Evolutionary conservation across 2,113 vertebrate genomes (phyloP), one percentile per base, ranked within the genome.

Genomic region (Lasiurus borealis): DNA sequence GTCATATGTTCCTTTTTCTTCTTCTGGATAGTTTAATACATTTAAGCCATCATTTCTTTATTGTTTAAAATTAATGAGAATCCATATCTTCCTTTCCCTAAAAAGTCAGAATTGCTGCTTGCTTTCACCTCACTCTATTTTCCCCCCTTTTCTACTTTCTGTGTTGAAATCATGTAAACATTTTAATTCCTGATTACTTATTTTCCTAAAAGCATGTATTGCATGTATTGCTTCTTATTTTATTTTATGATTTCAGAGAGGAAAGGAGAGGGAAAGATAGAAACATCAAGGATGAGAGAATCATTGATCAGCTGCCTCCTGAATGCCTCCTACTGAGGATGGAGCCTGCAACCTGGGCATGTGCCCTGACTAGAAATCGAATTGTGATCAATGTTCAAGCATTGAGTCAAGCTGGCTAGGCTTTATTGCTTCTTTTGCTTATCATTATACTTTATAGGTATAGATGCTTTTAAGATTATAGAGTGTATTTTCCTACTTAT

Each of bases 141-240:
- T 59, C 85, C 71, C 92, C 91, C 69, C 84, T 96, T 57, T 96
- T 96, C 8, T 3, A 81, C 76, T 96, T 93, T 92, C 86, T 94
- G 12, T 97, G 96, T 97, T 96, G 92, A 96, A 97, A 96, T 91
- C 44, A 46, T 96, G 90, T 88, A 96, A 95, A 68, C 96, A 94
- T 96, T 90, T 92, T 92, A 91, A 93, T 95, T 93, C 50, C 27
- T 31, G n/a, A 68, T 82, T 73, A 62, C 86, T 94, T 82, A 31
- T 86, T 95, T 96, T 94, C 75, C 36, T 90, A 44, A 77, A 94
- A 96, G 78, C 76, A 52, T 90, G 36, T 62, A 46, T 36, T 90
- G 78, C 76, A 52, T 90, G 36, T 62, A 46, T 36, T 90, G 68
- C 36, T 94, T 91, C 54, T 64, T 96, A 59, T 85, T 69, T 71